Evolutionary conservation across 1,140 invertebrate genomes (phyloP).

Genomic region (Sinonovacula constricta): DNA sequence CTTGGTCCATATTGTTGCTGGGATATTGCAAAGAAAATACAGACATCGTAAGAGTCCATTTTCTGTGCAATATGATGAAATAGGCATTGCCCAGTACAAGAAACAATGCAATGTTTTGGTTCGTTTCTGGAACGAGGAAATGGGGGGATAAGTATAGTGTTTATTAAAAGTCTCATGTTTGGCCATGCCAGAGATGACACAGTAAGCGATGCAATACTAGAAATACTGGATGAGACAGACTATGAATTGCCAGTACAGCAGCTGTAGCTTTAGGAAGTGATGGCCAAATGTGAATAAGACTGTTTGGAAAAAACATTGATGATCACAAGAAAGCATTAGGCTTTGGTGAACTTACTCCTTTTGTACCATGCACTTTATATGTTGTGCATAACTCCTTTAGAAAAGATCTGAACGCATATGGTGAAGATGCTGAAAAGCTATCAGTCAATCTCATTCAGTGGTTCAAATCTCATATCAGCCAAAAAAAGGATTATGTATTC

Average conservation of each 20-base stretch:
- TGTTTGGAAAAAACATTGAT: neutral
- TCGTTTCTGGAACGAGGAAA: slow-evolving; percentile 26
- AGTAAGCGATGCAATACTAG: slow-evolving; percentile 20
- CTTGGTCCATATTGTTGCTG: slow-evolving; percentile 45
- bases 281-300: neutral
- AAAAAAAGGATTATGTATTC: slow-evolving; percentile 5
- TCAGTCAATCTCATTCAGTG: slow-evolving; percentile 18
- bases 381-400: slow-evolving; percentile 13
- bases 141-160: slow-evolving; percentile 1
- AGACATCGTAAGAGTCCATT: slow-evolving; percentile 6
- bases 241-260: no score
- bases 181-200: slow-evolving; percentile 19
- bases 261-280: neutral
- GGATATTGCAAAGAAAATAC: slow-evolving; percentile 29
- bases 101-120: slow-evolving; percentile 21
- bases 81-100: slow-evolving; percentile 27
- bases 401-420: slow-evolving; percentile 12
- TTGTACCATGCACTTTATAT: neutral
- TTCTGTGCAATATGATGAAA: slow-evolving; percentile 39
- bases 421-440: slow-evolving; percentile 24
- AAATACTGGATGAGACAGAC: neutral
- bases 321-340: slow-evolving; percentile 1
- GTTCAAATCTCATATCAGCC: slow-evolving; percentile 15
- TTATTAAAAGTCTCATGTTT: slow-evolving; percentile 27
- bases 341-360: neutral